Evolutionary conservation across 1,140 invertebrate species (phyloP).

Genomic region (Lasaia peninsularis): DNA sequence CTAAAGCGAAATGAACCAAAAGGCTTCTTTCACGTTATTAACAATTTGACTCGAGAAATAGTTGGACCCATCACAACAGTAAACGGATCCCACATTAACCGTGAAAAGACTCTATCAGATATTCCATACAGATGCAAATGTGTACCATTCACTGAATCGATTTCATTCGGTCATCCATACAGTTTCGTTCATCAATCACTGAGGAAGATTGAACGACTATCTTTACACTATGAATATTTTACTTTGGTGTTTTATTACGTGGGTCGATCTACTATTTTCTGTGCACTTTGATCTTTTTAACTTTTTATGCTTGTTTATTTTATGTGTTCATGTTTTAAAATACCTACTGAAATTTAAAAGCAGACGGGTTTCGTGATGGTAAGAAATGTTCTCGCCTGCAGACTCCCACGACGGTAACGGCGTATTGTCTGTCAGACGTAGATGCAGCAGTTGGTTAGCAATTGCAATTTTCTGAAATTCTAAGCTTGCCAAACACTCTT

Average conservation of each 20-base stretch:
- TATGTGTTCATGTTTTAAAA: too few species aligned
- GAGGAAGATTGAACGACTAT: conserved; percentile 48
- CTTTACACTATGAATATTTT: conserved; percentile 52
- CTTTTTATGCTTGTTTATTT: too few species aligned
- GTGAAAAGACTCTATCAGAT: conserved; percentile 34
- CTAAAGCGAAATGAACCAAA: background rate
- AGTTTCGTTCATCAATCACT: conserved; percentile 60
- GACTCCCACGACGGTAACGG: too few species aligned
- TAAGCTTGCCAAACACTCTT: too few species aligned
- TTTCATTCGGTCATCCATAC: conserved; percentile 55
- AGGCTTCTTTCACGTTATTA: background rate
- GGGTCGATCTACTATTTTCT: too few species aligned
- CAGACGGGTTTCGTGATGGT: too few species aligned
- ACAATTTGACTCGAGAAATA: conserved; percentile 1
- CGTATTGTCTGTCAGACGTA: too few species aligned
- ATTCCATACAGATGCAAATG: conserved; percentile 59
- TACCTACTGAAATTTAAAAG: too few species aligned
- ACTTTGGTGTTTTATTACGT: conserved; percentile 3
- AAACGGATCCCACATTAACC: conserved; percentile 16
- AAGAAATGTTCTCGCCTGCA: too few species aligned
- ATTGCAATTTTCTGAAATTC: too few species aligned
- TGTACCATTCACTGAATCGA: conserved; percentile 54
- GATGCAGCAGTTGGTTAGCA: too few species aligned
- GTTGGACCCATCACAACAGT: conserved; percentile 10
- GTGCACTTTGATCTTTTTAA: too few species aligned